Conservation (phyloP, 2,113 vertebrate species). For the Ophiodon elongatus region DNA sequence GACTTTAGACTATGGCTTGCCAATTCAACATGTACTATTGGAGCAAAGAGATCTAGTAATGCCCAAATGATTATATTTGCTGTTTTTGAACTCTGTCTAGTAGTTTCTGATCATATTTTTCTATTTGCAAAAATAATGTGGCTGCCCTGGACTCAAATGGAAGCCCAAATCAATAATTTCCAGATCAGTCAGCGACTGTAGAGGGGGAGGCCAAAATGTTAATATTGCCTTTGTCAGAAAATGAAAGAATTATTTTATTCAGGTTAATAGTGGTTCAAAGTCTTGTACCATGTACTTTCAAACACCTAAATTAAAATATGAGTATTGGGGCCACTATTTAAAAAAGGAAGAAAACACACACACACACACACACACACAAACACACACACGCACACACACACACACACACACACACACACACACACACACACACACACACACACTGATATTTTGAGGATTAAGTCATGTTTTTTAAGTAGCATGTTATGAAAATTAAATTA, state of each 20-base stretch:
- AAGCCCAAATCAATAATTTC: neutral
- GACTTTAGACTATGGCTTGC: neutral
- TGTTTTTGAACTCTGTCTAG: slow-evolving; percentile 18
- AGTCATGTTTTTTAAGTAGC: too few relatives aligned
- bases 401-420: too few relatives aligned
- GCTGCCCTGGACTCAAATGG: neutral
- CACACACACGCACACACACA: too few relatives aligned
- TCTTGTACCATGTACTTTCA: too few relatives aligned
- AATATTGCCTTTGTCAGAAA: too few relatives aligned
- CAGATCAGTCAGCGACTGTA: neutral
- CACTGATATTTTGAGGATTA: too few relatives aligned
- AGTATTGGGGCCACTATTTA: too few relatives aligned
- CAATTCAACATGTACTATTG: slow-evolving; percentile 8
- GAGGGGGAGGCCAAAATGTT: neutral
- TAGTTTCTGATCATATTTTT: slow-evolving; percentile 15
- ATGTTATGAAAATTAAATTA: too few relatives aligned
- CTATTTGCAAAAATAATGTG: slow-evolving; percentile 1
- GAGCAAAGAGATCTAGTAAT: slow-evolving; percentile 25
- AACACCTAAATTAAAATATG: too few relatives aligned
- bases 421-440: too few relatives aligned
- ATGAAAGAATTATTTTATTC: neutral
- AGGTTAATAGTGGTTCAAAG: neutral
- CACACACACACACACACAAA: too few relatives aligned
- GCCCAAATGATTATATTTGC: neutral
- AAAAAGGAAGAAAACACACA: too few relatives aligned